Evolutionary conservation across 2,797 vertebrate species (phyloP), one percentile per base, ranked within the genome.

Genomic region (Molossus molossus): DNA sequence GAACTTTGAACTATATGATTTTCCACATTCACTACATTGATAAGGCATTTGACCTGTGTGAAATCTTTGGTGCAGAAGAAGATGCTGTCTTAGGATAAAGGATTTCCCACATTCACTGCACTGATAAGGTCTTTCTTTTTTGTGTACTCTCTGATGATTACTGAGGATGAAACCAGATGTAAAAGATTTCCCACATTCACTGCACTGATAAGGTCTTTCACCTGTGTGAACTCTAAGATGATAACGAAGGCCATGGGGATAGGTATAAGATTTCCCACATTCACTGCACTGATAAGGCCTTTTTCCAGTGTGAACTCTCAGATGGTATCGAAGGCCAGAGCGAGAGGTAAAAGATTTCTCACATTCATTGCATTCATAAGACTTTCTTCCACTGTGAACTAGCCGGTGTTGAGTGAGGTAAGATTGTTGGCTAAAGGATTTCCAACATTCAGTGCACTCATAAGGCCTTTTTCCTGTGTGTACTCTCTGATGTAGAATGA

Each of bases 131-230:
- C 58, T 76, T 50, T 27, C 58, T 13, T n/a, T 58, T 21, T 45
- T 64, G 45, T 87, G 86, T 33, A 84, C 9, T 37, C 29, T 53
- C 62, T 25, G 29, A 20, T 84, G 81, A 67, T 33, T 33, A 67
- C n/a, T 67, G 8, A 67, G 65, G n/a, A 33, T 67, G 65, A 33
- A 33, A 33, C 65, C 65, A 20, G 65, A 67, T 18, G 9, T 93
- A 90, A 95, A 97, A 13, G 94, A 96, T 48, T 97, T 97, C 27
- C 96, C 95, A 95, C 95, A 97, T 55, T 96, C 91, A n/a, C 77
- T 90, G 79, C 97, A 96, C 9, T 92, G 92, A 67, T 94, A 95
- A 67, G 90, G 95, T 58, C 90, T 97, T 87, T 96, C 80, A 72
- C 92, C 92, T 29, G 94, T 96, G 76, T 97, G 97, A 76, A 95